These are phyloP conservation scores for Morone chrysops DNA, from an alignment of 2,113 vertebrate genomes.

Conservation along the genomic window DNA sequence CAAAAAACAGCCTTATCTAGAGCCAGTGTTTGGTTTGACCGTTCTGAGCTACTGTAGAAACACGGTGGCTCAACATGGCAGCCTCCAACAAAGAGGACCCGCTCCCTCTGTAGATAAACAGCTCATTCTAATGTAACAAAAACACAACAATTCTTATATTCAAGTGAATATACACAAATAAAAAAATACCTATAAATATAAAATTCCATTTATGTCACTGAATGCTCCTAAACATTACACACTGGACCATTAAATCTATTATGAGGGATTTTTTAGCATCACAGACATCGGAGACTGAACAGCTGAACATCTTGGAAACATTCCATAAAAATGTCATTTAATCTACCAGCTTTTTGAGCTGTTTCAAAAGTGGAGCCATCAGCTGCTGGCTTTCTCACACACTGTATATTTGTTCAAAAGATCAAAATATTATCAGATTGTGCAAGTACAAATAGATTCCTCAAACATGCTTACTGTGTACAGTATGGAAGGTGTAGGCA, in stretches of 20 bases:
- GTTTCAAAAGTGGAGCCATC: slow-evolving; percentile 14
- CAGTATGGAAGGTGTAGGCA: slow-evolving; percentile 86
- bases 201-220: too few species aligned
- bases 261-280: slow-evolving; percentile 16
- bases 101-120: too few species aligned
- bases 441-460: neutral
- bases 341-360: slow-evolving; percentile 25
- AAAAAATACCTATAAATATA: too few species aligned
- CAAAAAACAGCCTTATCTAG: too few species aligned
- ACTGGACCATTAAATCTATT: neutral
- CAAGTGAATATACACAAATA: too few species aligned
- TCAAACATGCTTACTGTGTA: slow-evolving; percentile 81
- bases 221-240: too few species aligned
- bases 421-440: slow-evolving; percentile 11
- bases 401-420: slow-evolving; percentile 22
- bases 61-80: too few species aligned
- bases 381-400: slow-evolving; percentile 19
- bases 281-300: neutral
- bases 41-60: too few species aligned
- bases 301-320: slow-evolving; percentile 29
- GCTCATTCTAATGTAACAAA: too few species aligned
- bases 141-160: too few species aligned
- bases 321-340: slow-evolving; percentile 41
- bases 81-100: too few species aligned
- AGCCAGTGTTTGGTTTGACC: too few species aligned